phyloP scores from a whole-genome alignment of 2,888 invertebrate species.

The Xestia ashworthii region DNA sequence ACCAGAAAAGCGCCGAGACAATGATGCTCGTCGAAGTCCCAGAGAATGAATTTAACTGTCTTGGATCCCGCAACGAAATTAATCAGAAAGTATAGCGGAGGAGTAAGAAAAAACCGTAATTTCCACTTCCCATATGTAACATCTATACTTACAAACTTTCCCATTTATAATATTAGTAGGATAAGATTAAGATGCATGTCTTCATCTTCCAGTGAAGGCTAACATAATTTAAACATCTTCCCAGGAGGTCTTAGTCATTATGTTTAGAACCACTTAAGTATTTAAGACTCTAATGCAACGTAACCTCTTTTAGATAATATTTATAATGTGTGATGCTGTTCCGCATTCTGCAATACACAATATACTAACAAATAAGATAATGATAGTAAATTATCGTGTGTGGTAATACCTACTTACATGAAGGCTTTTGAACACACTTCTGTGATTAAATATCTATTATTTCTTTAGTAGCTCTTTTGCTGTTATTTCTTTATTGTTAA shows the following conservation, averaged over 20 bases:
- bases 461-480: background rate
- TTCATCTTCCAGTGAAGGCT: background rate
- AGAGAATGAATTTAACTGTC: too few species aligned
- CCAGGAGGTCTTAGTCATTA: background rate
- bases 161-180: too few species aligned
- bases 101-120: too few species aligned
- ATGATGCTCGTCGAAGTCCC: too few species aligned
- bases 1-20: too few species aligned
- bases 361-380: slow-evolving; percentile 34
- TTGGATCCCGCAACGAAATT: too few species aligned
- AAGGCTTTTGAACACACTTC: slow-evolving; percentile 29
- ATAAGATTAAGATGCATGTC: background rate
- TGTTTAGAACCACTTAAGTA: background rate
- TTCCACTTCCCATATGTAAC: too few species aligned
- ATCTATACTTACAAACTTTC: too few species aligned
- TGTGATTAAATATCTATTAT: slow-evolving; percentile 36
- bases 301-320: slow-evolving; percentile 20
- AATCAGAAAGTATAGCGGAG: too few species aligned
- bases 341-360: slow-evolving; percentile 44
- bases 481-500: background rate
- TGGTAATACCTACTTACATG: slow-evolving; percentile 35
- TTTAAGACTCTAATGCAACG: background rate
- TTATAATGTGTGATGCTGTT: slow-evolving; percentile 36
- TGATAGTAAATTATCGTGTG: slow-evolving; percentile 38
- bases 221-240: background rate